phyloP scores from a whole-genome alignment of 2,888 invertebrate species.

The Lithophane ornitopus region DNA sequence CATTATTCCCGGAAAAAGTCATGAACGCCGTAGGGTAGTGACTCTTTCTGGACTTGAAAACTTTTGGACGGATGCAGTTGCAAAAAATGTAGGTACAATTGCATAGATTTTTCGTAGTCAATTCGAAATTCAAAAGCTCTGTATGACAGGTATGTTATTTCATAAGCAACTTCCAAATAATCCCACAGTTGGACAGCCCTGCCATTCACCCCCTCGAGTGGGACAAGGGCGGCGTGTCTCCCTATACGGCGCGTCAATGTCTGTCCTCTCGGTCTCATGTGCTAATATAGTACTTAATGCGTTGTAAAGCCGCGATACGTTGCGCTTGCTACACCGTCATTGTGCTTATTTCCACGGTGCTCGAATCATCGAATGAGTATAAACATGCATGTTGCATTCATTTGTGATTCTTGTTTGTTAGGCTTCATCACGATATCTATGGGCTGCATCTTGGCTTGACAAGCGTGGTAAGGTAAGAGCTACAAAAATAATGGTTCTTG shows the following conservation, averaged over 20 bases:
- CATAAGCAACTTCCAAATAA: not conserved
- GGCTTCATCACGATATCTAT: too few species aligned
- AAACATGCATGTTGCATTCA: conserved; percentile 2
- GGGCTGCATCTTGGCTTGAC: not conserved
- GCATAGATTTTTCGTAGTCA: not conserved
- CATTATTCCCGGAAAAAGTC: not conserved
- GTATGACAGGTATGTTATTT: not conserved
- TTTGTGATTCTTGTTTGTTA: not conserved
- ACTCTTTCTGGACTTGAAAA: not conserved
- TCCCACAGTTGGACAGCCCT: conserved; percentile 66
- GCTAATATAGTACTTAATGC: conserved; percentile 25
- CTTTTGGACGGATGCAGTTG: not conserved
- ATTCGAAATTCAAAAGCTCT: not conserved
- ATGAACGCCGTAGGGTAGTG: too few species aligned
- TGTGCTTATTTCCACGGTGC: conserved; percentile 43
- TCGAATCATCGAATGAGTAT: conserved; percentile 21
- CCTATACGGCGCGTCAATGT: conserved; percentile 76
- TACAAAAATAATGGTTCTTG: not conserved
- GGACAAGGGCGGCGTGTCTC: conserved; percentile 81
- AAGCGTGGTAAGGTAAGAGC: not conserved
- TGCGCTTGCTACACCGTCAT: conserved; percentile 18
- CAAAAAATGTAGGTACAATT: not conserved
- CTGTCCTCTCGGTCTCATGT: conserved; percentile 57
- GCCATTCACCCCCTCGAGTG: conserved; percentile 70
- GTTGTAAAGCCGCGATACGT: conserved; percentile 18